Conservation (phyloP, 2,888 invertebrate species). For the Vesta saturnalis region DNA sequence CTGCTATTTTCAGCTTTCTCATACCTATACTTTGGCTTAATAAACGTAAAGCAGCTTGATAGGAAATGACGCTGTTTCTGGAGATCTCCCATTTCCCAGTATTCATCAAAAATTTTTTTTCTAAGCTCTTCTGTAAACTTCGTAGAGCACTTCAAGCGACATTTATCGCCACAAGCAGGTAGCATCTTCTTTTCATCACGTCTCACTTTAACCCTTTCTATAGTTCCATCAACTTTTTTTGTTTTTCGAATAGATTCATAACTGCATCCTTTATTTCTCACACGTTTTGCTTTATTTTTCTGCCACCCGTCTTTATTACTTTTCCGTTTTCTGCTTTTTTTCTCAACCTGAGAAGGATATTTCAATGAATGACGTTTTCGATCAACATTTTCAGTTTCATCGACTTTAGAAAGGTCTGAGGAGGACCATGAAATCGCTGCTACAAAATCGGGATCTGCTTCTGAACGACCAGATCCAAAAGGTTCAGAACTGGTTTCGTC, state of each 20-base stretch:
- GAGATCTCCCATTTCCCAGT: background rate
- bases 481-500: background rate
- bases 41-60: background rate
- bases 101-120: background rate
- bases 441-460: background rate
- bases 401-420: background rate
- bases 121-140: too few species aligned
- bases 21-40: slow-evolving; percentile 5
- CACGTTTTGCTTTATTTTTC: background rate
- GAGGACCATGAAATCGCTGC: too few species aligned
- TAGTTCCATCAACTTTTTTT: background rate
- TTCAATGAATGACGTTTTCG: background rate
- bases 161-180: background rate
- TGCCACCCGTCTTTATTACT: background rate
- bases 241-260: background rate
- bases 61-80: background rate
- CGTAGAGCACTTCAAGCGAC: too few species aligned
- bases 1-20: background rate
- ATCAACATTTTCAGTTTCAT: background rate
- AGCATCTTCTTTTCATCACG: background rate
- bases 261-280: background rate
- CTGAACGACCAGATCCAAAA: background rate
- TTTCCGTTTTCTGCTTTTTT: background rate
- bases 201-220: background rate
- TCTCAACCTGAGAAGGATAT: background rate